Evolutionary conservation across 1,140 invertebrate species (phyloP).

Genomic region (Cherax quadricarinatus): DNA sequence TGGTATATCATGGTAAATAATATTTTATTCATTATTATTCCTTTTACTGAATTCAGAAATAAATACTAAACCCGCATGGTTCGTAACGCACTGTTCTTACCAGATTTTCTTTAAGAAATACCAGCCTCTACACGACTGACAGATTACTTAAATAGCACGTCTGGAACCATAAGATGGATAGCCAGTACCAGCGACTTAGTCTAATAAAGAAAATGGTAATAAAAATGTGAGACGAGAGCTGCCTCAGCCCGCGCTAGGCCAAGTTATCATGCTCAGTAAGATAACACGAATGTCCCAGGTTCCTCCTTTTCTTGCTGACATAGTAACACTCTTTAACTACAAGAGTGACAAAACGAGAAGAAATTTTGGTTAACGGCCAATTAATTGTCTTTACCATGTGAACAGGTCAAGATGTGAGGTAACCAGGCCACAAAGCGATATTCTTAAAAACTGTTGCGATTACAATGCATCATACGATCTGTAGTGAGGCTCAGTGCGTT

Average conservation of each 20-base stretch:
- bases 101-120: neutral
- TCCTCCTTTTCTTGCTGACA: neutral
- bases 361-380: too few relatives aligned
- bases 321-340: neutral
- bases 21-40: too few relatives aligned
- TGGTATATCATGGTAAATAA: neutral
- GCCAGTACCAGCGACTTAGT: neutral
- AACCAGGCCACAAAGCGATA: neutral
- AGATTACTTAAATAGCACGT: neutral
- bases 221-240: neutral
- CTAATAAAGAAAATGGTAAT: neutral
- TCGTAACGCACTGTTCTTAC: too few relatives aligned
- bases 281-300: neutral
- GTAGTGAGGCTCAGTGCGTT: neutral
- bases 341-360: neutral
- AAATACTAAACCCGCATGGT: too few relatives aligned
- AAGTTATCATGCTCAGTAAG: neutral
- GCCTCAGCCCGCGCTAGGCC: neutral
- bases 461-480: neutral
- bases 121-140: neutral
- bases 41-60: too few relatives aligned
- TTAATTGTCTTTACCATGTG: neutral
- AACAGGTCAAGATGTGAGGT: neutral
- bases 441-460: neutral
- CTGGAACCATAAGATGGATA: neutral